Evolutionary conservation across 2,888 invertebrate genomes (phyloP).

Genomic region (Ormyrus pomaceus): DNA sequence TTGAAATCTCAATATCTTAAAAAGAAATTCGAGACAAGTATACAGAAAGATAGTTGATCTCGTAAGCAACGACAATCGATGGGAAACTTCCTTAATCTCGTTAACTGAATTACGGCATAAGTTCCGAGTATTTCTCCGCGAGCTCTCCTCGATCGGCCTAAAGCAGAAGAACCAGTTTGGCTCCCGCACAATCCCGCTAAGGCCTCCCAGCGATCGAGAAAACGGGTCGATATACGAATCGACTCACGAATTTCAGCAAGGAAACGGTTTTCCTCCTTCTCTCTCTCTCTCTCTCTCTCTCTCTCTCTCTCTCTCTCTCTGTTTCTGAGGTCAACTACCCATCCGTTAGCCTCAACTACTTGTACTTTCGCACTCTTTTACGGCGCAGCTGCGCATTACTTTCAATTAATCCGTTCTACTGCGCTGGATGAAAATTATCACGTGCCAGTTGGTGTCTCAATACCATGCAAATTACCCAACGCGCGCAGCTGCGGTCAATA

Average conservation of each 20-base stretch:
- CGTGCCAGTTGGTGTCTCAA: too few relatives aligned
- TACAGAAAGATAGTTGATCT: too few relatives aligned
- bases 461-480: constrained; percentile 14
- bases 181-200: not conserved
- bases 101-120: too few relatives aligned
- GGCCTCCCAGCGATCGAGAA: constrained; percentile 24
- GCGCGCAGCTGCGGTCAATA: not conserved
- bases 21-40: too few relatives aligned
- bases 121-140: too few relatives aligned
- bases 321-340: constrained; percentile 40
- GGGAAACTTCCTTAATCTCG: too few relatives aligned
- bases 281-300: not conserved
- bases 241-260: constrained; percentile 16
- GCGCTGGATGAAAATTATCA: not conserved
- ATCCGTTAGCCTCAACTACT: constrained; percentile 36
- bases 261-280: constrained; percentile 29
- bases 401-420: constrained; percentile 15
- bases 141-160: too few relatives aligned
- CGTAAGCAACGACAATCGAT: too few relatives aligned
- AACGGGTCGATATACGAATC: not conserved
- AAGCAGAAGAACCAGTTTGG: constrained; percentile 37
- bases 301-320: constrained; percentile 1
- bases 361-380: constrained; percentile 11
- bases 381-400: not conserved
- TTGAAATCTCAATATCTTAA: too few relatives aligned